These are phyloP conservation scores for Cyclina sinensis DNA, from an alignment of 1,140 invertebrate genomes.

Conservation along the genomic window DNA sequence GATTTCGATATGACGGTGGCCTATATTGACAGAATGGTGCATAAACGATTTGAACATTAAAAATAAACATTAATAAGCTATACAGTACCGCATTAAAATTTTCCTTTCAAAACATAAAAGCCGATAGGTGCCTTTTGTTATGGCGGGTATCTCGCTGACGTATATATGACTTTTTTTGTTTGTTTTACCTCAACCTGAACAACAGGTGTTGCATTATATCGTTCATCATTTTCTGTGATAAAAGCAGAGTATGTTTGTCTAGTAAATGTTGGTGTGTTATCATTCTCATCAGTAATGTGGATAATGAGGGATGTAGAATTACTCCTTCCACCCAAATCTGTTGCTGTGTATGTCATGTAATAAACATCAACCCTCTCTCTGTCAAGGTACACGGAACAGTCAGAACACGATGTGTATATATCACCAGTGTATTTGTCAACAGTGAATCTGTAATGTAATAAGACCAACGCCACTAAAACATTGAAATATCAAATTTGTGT, in stretches of 20 bases:
- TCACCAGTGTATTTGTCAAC: slow-evolving; percentile 1
- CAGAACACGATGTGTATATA: neutral
- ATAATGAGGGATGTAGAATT: slow-evolving; percentile 47
- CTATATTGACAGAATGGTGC: no score
- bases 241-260: neutral
- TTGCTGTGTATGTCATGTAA: slow-evolving; percentile 49
- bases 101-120: no score
- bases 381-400: slow-evolving; percentile 13
- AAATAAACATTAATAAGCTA: neutral
- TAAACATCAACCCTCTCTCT: slow-evolving; percentile 21
- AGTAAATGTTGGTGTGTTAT: slow-evolving; percentile 41
- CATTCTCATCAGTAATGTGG: slow-evolving; percentile 29
- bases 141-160: no score
- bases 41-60: no score
- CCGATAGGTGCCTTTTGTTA: no score
- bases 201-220: neutral
- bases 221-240: slow-evolving; percentile 14
- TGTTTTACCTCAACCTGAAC: slow-evolving; percentile 25
- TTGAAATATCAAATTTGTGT: no score
- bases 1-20: no score
- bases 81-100: no score
- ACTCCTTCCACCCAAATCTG: slow-evolving; percentile 4
- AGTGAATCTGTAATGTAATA: slow-evolving; percentile 35
- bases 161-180: neutral
- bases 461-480: no score